phyloP scores from a whole-genome alignment of 1,140 invertebrate species.

The Holotrichia oblita region DNA sequence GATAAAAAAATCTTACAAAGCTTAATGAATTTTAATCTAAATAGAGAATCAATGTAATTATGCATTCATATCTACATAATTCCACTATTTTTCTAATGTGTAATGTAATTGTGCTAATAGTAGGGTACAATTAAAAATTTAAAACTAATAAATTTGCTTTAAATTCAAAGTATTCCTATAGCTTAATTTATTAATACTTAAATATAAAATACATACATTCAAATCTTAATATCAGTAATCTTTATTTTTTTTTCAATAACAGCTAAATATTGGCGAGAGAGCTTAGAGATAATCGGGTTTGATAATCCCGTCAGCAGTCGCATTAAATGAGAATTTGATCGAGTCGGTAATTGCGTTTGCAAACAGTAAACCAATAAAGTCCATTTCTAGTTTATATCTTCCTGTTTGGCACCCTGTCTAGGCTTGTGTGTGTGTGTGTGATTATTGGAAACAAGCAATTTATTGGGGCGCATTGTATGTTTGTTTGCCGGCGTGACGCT shows the following conservation, averaged over 20 bases:
- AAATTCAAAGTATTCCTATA: too few species aligned
- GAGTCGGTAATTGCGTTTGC: conserved; percentile 37
- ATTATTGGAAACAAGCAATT: conserved; percentile 51
- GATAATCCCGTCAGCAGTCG: not conserved
- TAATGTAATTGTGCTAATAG: too few species aligned
- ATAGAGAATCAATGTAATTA: too few species aligned
- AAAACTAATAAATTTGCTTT: too few species aligned
- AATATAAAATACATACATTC: not conserved
- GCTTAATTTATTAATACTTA: too few species aligned
- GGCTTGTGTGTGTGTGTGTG: not conserved
- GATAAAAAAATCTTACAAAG: too few species aligned
- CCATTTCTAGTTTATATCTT: conserved; percentile 4
- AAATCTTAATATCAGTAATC: not conserved
- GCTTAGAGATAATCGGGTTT: not conserved
- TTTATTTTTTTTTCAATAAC: not conserved
- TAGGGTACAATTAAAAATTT: too few species aligned
- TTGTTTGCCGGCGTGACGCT: conserved; percentile 57
- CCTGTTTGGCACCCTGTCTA: conserved; percentile 6
- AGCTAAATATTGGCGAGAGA: too few species aligned
- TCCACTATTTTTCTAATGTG: too few species aligned
- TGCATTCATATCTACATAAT: too few species aligned
- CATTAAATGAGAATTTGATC: conserved; percentile 36
- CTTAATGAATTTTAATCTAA: too few species aligned
- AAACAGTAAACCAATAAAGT: conserved; percentile 36
- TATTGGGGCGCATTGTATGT: conserved; percentile 48